Percentiles rank a stretch among this genome's conserved stretches.
phyloP scores from a whole-genome alignment of 1,140 invertebrate genomes.

The Ylistrum balloti region DNA sequence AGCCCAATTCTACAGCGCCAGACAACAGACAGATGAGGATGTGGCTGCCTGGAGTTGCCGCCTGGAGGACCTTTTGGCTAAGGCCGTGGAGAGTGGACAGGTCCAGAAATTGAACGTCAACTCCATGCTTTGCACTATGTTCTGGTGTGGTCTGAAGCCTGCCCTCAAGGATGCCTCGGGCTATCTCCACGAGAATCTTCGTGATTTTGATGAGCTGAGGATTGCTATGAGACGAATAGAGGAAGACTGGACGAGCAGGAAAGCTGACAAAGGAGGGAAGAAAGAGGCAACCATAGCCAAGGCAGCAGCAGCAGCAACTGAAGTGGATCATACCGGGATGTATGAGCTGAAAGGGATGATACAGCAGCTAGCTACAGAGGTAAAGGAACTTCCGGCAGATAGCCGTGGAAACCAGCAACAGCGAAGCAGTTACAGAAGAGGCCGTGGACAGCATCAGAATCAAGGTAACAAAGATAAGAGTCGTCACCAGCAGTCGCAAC shows the following conservation, averaged over 20 bases:
- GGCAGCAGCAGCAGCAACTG: not conserved
- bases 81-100: not conserved
- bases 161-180: not conserved
- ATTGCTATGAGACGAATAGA: not conserved
- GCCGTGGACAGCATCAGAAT: not conserved
- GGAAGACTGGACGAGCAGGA: not conserved
- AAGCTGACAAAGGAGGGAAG: not conserved
- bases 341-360: not conserved
- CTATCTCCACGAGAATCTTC: not conserved
- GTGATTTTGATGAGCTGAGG: slow-evolving; percentile 15
- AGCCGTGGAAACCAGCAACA: not conserved
- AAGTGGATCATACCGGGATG: not conserved
- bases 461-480: not conserved
- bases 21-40: not conserved
- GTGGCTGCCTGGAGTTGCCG: not conserved
- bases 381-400: not conserved
- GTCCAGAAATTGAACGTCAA: not conserved
- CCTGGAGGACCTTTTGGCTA: not conserved
- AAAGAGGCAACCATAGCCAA: not conserved
- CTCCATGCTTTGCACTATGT: too few relatives aligned
- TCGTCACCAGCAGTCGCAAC: not conserved
- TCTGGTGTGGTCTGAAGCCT: slow-evolving; percentile 33
- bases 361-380: too few relatives aligned
- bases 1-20: too few relatives aligned
- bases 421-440: too few relatives aligned